Conservation (phyloP, 2,113 vertebrate genomes). For the Shinisaurus crocodilurus region DNA sequence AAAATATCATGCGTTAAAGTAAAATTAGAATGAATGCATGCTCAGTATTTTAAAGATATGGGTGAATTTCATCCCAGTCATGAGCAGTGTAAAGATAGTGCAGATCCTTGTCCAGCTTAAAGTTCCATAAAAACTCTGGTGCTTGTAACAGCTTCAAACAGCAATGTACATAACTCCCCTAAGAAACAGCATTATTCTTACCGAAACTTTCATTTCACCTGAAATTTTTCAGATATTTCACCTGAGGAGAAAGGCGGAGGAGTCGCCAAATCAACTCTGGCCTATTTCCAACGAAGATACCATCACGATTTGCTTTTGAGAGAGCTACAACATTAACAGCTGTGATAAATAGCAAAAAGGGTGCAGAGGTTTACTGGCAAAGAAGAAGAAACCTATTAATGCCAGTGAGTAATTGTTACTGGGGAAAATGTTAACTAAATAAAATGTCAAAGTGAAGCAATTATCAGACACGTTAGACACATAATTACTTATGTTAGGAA, state of each 20-base stretch:
- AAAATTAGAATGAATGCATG: conserved; percentile 32
- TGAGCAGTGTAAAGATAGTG: not conserved
- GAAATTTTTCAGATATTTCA: not conserved
- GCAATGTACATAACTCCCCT: not conserved
- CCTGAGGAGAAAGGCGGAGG: not conserved
- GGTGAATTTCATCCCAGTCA: not conserved
- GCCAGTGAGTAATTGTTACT: conserved; percentile 49
- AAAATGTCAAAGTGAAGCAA: conserved; percentile 56
- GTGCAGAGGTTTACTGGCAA: not conserved
- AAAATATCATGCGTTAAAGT: conserved; percentile 36
- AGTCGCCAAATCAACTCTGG: not conserved
- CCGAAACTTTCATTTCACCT: not conserved
- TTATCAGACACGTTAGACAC: conserved; percentile 30
- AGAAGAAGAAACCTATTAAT: conserved; percentile 62
- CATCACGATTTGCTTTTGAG: conserved; percentile 41
- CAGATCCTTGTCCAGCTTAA: not conserved
- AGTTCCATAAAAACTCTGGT: not conserved
- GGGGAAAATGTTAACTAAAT: conserved; percentile 60
- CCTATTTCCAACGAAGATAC: conserved; percentile 16
- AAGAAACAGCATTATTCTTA: not conserved
- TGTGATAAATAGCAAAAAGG: conserved; percentile 45
- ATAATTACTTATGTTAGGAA: conserved; percentile 32
- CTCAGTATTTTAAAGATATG: conserved; percentile 22
- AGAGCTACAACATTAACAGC: conserved; percentile 40
- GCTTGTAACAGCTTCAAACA: not conserved